phyloP scores from a whole-genome alignment of 2,888 invertebrate genomes.

The Sinelater perroti region DNA sequence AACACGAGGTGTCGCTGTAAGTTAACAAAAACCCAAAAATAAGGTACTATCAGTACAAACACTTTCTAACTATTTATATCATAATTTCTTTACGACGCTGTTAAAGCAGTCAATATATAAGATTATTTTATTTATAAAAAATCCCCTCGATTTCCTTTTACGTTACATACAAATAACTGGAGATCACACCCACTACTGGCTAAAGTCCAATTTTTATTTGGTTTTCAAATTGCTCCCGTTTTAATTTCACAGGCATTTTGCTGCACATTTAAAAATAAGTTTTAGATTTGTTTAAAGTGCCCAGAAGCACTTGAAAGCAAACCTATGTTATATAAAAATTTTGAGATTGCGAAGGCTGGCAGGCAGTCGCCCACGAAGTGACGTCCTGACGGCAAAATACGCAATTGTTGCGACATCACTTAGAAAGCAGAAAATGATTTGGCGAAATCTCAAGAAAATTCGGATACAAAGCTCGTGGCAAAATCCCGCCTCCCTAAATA shows the following conservation, averaged over 20 bases:
- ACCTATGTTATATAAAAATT: too few species aligned
- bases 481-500: conserved; percentile 25
- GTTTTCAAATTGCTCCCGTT: conserved; percentile 17
- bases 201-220: conserved; percentile 17
- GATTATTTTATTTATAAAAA: too few species aligned
- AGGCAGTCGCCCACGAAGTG: conserved; percentile 5
- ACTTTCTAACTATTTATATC: too few species aligned
- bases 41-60: too few species aligned
- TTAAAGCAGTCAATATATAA: too few species aligned
- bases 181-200: conserved; percentile 22
- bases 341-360: neutral
- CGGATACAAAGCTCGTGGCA: conserved; percentile 19
- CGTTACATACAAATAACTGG: too few species aligned
- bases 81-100: too few species aligned
- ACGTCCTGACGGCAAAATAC: conserved; percentile 10
- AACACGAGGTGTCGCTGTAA: conserved; percentile 10
- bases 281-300: too few species aligned
- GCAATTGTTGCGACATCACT: conserved; percentile 19
- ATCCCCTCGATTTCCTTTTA: too few species aligned
- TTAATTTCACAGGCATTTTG: too few species aligned
- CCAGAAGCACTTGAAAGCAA: too few species aligned
- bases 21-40: conserved; percentile 5
- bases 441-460: conserved; percentile 24
- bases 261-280: too few species aligned
- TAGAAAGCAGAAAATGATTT: conserved; percentile 14